Evolutionary conservation across 92 coral and sea anemone genomes (phyloP), one percentile per base, ranked within the genome.

Genomic region (Hydrozoanthus gracilis): DNA sequence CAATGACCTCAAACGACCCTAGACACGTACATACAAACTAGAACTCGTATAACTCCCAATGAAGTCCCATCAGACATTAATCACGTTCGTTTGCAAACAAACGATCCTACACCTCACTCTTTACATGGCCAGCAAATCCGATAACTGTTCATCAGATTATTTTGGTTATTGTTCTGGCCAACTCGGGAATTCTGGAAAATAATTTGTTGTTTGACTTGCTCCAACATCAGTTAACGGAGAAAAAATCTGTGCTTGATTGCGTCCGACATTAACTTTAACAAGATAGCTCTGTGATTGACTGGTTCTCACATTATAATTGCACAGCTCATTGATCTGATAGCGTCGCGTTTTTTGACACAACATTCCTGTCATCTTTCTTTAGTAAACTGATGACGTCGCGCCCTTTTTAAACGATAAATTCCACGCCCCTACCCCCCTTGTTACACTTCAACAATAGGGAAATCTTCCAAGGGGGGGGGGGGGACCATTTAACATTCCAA

Each of bases 211-310:
- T 15, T 62, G 69, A 14, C 27, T 35, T 65, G 71, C 67, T 65
- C 71, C 71, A 65, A 65, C 71, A 65, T n/a, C 71, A 65, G 35
- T 44, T 16, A 65, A 65, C 71, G 71, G 71, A 65, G 71, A 65
- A 15, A 65, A 65, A 17, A 0, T 65, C 71, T 65, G 71, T 65
- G 71, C 71, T 65, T 65, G 71, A 65, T 6, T 65, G 71, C 39
- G 16, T 65, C 71, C 71, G 9, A 65, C 71, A 17, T 65, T 65
- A 65, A 65, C 44, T 65, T 2, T 65, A 16, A 4, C 11, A 44
- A 44, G 71, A 65, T 65, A 65, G 20, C 15, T 65, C 39, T 65
- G 71, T 65, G 71, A 20, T 65, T 65, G 71, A 65, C 71, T 65
- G 71, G 71, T 17, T 65, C 71, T 5, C 71, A 65, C 39, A 65